These are phyloP conservation scores for Equus quagga DNA, from an alignment of 2,113 vertebrate species.

Conservation along the genomic window DNA sequence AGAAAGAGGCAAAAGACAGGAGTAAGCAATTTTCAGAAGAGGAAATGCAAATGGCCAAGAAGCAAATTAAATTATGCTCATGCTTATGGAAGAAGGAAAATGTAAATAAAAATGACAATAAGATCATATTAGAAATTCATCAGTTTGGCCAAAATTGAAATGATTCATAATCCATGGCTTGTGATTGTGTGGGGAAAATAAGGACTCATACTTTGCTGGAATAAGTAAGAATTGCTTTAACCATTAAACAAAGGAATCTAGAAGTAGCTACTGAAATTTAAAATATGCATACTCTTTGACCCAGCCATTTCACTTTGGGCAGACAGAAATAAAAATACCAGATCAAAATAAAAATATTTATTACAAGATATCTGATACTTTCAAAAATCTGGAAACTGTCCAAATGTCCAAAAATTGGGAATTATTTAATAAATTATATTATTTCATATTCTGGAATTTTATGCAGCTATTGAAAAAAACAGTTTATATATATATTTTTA, in stretches of 20 bases:
- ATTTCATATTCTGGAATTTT: slow-evolving; percentile 35
- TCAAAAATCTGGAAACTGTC: background rate
- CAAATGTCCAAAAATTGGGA: background rate
- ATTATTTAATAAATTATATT: slow-evolving; percentile 37
- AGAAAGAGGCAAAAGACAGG: slow-evolving; percentile 7
- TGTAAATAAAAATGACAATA: slow-evolving; percentile 62
- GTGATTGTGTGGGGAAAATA: slow-evolving; percentile 9
- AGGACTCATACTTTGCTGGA: background rate
- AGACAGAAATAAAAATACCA: slow-evolving; percentile 19
- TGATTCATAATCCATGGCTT: slow-evolving; percentile 48
- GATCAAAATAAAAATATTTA: slow-evolving; percentile 40
- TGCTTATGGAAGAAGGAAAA: slow-evolving; percentile 25
- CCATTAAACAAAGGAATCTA: slow-evolving; percentile 38
- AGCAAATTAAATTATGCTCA: slow-evolving; percentile 56
- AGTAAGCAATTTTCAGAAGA: slow-evolving; percentile 50
- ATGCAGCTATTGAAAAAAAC: background rate
- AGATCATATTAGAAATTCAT: slow-evolving; percentile 26
- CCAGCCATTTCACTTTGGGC: slow-evolving; percentile 15
- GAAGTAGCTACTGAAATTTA: slow-evolving; percentile 41
- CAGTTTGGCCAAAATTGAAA: slow-evolving; percentile 44
- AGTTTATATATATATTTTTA: background rate
- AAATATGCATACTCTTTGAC: slow-evolving; percentile 32
- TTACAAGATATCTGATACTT: background rate
- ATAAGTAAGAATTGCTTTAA: slow-evolving; percentile 56
- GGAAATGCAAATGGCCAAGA: slow-evolving; percentile 51